Conservation (phyloP, 35 echinoderm and acorn worm genomes). For the Anneissia japonica region DNA sequence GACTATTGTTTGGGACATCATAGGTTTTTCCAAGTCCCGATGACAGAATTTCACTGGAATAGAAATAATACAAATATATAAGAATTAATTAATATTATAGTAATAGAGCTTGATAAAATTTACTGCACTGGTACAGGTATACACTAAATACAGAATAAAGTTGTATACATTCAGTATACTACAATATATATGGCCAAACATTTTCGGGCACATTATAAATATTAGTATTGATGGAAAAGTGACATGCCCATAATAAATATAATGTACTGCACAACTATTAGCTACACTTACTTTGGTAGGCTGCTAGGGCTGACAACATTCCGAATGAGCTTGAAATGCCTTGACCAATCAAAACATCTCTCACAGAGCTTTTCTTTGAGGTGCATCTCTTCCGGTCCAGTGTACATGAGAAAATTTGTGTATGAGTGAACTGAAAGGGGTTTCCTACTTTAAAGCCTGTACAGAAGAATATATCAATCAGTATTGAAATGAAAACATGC, state of each 20-base stretch:
- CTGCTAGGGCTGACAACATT: slow-evolving; percentile 28
- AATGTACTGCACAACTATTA: too few species aligned
- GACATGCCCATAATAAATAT: too few species aligned
- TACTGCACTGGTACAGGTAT: too few species aligned
- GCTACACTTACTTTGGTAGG: slow-evolving; percentile 55
- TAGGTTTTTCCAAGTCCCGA: slow-evolving; percentile 36
- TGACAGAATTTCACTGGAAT: slow-evolving; percentile 12
- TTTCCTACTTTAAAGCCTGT: slow-evolving; percentile 47
- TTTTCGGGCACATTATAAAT: too few species aligned
- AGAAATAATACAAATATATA: not conserved
- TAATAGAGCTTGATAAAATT: too few species aligned
- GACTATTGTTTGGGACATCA: slow-evolving; percentile 51
- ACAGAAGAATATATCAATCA: not conserved
- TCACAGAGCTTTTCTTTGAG: not conserved
- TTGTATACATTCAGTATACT: too few species aligned
- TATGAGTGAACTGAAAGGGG: slow-evolving; percentile 27
- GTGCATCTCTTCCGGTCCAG: slow-evolving; percentile 8
- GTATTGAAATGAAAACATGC: not conserved
- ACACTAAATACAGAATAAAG: too few species aligned
- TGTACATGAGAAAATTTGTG: slow-evolving; percentile 15
- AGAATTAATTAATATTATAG: too few species aligned
- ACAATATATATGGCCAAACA: too few species aligned
- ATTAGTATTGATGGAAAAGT: too few species aligned
- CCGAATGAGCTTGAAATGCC: slow-evolving; percentile 45
- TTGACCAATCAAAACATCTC: slow-evolving; percentile 27